Percentiles rank a stretch among this genome's conserved stretches.
Evolutionary conservation across 2,888 invertebrate genomes (phyloP).

Genomic region (Tubulanus polymorphus): DNA sequence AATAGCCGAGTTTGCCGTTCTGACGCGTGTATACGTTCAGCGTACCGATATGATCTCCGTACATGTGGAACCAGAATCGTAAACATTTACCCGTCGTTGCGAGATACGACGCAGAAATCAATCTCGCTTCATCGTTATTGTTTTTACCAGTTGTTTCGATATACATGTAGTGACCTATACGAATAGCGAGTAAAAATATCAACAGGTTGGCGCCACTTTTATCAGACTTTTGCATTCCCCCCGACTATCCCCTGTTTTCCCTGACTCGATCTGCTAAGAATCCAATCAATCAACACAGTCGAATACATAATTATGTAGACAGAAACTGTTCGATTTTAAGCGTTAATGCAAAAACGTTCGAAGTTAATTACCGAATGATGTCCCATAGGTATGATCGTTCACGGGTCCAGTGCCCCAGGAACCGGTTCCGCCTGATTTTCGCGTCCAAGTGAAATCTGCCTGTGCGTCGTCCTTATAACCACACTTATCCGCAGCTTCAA

Average conservation of each 20-base stretch:
- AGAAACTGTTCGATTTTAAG: neutral
- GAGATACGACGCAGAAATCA: slow-evolving; percentile 25
- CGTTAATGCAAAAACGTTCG: neutral
- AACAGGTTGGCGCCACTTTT: neutral
- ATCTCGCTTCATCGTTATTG: slow-evolving; percentile 23
- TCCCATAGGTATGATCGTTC: slow-evolving; percentile 39
- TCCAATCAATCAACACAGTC: too few relatives aligned
- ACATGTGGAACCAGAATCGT: slow-evolving; percentile 41
- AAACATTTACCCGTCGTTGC: slow-evolving; percentile 29
- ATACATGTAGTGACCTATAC: slow-evolving; percentile 32
- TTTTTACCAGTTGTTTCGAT: slow-evolving; percentile 35
- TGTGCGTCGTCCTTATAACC: slow-evolving; percentile 30
- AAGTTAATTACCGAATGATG: slow-evolving; percentile 24
- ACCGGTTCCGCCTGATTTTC: slow-evolving; percentile 25
- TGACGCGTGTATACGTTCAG: slow-evolving; percentile 30
- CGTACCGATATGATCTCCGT: slow-evolving; percentile 30
- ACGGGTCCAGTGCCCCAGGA: slow-evolving; percentile 32
- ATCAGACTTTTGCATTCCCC: too few relatives aligned
- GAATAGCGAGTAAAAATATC: slow-evolving; percentile 1
- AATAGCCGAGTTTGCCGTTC: neutral
- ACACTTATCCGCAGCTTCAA: slow-evolving; percentile 33
- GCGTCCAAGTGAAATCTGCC: slow-evolving; percentile 37
- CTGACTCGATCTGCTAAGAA: too few relatives aligned
- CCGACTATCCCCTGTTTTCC: slow-evolving; percentile 32
- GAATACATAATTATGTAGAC: neutral